Evolutionary conservation across 2,797 vertebrate species (phyloP), one percentile per base, ranked within the genome.

Genomic region (Delichon dasypus): DNA sequence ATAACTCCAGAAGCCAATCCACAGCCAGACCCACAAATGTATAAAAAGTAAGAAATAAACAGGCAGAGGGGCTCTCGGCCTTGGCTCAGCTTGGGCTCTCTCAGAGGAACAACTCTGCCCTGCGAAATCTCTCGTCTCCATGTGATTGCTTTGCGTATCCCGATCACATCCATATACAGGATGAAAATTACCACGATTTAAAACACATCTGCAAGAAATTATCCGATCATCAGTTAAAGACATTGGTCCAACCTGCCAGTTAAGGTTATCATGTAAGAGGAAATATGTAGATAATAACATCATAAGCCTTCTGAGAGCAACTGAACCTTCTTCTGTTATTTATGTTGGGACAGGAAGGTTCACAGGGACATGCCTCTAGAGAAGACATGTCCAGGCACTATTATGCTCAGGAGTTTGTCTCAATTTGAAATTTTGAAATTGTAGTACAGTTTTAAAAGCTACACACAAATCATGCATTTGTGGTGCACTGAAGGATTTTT

Each of bases 221-320:
- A 53, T 70, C 62, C 25, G 10, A 81, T 45, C 21, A 66, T 54
- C 42, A 58, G 36, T 21, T 45, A 66, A 29, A 87, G 44, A 76
- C 14, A 32, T 3, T 9, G 16, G 51, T 57, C 44, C 45, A 74
- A 29, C 25, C 22, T 10, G 16, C 36, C 26, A 38, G 36, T 26
- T 53, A 68, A 38, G 60, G 57, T 54, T 78, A 80, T 18, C 8
- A 13, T 0, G 0, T 34, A 54, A 77, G n/a, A 77, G 68, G 57
- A 88, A 85, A 68, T 16, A 53, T 0, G 0, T 5, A 75, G 38
- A 25, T 51, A 91, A 71, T 1, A 0, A 60, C 32, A 67, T 18
- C 42, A 68, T 11, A 68, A 14, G 26, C 40, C 15, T 57, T 34
- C 53, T 58, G 42, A 80, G 30, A 95, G 70, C 32, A 82, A 62